A percentile compares a stretch with the other conserved stretches of the same genome.
Conservation (phyloP, 2,888 invertebrate genomes). For the Venustoraphidia nigricollis region DNA sequence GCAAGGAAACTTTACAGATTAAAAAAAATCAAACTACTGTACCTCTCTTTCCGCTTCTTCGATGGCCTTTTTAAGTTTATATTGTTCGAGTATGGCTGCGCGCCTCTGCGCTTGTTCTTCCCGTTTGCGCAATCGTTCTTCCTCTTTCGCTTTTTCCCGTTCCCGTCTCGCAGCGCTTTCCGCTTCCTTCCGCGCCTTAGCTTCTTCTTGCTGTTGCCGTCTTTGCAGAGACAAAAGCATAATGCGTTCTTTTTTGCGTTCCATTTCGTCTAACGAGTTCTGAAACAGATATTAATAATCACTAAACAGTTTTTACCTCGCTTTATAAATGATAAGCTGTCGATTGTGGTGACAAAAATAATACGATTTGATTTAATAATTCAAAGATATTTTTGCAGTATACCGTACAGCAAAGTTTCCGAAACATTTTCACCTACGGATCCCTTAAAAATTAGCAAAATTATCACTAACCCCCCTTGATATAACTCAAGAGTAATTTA, state of each 20-base stretch:
- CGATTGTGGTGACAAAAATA: too few relatives aligned
- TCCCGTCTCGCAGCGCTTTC: constrained; percentile 62
- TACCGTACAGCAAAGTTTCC: too few relatives aligned
- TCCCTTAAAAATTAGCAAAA: too few relatives aligned
- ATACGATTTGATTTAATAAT: too few relatives aligned
- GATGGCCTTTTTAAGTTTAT: constrained; percentile 83
- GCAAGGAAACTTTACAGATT: neutral
- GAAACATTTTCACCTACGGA: too few relatives aligned
- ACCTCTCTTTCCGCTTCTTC: constrained; percentile 84
- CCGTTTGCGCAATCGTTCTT: constrained; percentile 57
- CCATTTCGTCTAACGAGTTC: constrained; percentile 82
- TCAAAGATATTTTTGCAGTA: too few relatives aligned
- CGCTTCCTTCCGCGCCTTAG: constrained; percentile 68
- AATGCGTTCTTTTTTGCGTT: constrained; percentile 80
- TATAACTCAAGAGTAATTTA: too few relatives aligned
- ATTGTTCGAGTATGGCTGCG: constrained; percentile 79
- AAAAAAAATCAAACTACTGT: constrained; percentile 7
- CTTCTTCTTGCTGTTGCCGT: constrained; percentile 80
- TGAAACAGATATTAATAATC: constrained; percentile 22
- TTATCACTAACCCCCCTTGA: too few relatives aligned
- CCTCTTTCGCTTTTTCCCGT: constrained; percentile 57
- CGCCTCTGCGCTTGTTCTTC: constrained; percentile 77
- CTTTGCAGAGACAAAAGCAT: constrained; percentile 79
- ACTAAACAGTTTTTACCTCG: neutral
- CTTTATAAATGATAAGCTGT: neutral